Percentiles rank a stretch among this genome's conserved stretches.
Conservation (phyloP, 2,797 vertebrate genomes). For the Malurus leucopterus region DNA sequence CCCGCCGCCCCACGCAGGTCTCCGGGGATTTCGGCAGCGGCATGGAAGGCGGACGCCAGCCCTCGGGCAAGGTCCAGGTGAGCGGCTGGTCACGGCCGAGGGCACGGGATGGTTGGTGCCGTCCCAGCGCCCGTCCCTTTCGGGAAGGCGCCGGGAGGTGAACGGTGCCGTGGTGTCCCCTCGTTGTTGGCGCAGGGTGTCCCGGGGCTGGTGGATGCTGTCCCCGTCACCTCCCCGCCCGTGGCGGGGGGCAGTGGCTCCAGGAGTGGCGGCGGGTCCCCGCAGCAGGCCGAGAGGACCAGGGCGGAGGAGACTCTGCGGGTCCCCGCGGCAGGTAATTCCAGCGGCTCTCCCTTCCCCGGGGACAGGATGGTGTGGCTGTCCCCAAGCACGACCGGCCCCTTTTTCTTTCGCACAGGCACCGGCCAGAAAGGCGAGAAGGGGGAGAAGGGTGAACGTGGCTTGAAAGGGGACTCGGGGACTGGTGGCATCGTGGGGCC, state of each 20-base stretch:
- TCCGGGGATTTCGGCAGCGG: slow-evolving; percentile 74
- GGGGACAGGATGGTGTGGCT: accelerated
- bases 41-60: background rate
- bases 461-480: slow-evolving; percentile 80
- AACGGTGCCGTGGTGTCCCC: accelerated
- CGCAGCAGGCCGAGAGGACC: background rate
- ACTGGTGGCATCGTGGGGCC: background rate
- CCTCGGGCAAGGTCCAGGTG: background rate
- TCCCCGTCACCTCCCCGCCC: slow-evolving; percentile 65
- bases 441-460: slow-evolving; percentile 74
- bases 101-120: accelerated
- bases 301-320: background rate
- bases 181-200: background rate
- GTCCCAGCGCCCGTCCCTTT: accelerated
- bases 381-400: accelerated
- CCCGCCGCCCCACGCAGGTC: background rate
- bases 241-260: background rate
- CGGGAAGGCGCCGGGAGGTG: background rate
- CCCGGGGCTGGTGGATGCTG: slow-evolving; percentile 36
- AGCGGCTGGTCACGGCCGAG: background rate
- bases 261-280: accelerated
- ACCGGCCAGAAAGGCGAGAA: slow-evolving; percentile 71
- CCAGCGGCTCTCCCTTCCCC: background rate
- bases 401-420: background rate
- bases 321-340: slow-evolving; percentile 42